Evolutionary conservation across 2,113 vertebrate genomes (phyloP), one percentile per base, ranked within the genome.

Genomic region (Chionodraco myersi): DNA sequence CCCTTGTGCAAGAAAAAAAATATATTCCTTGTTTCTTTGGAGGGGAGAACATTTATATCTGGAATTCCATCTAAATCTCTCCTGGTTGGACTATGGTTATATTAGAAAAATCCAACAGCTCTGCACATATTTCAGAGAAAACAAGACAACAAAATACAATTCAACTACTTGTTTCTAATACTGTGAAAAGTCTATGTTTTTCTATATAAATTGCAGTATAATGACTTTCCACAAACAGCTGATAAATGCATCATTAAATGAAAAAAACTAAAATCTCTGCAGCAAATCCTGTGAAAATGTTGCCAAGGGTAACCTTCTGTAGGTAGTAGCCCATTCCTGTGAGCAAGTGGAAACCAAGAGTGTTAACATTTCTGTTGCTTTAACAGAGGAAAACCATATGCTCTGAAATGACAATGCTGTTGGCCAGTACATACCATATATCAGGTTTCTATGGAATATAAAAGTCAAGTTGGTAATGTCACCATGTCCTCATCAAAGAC

Each of bases 131-230:
- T 51, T 54, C 14, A 51, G 36, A 58, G 30, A 81, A 79, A 45
- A 47, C 51, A 75, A 41, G 48, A 62, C 0, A 68, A 26, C 34
- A 64, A 26, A 30, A 67, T 44, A 49, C 36, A 13, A 16, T 13
- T 34, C 10, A 59, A 11, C 47, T 82, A 70, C 12, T 21, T 30
- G 2, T 65, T 54, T 76, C 52, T 36, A 80, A 69, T 60, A 61
- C 15, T 30, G 54, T 63, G 23, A 45, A n/a, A 53, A 59, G 72
- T 30, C 49, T 23, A 5, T 53, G n/a, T 69, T 48, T 30, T 75
- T 30, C 18, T 26, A 13, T 23, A 58, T 30, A 45, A 54, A 57
- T 5, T 26, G 6, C 5, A n/a, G 53, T 76, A 12, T 10, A 57
- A 16, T 63, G 51, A 69, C 36, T 41, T 41, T 47, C 10, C 23